A percentile compares a stretch with the other conserved stretches of the same genome.
phyloP scores from a whole-genome alignment of 1,140 invertebrate genomes.

The Bombus sylvicola region DNA sequence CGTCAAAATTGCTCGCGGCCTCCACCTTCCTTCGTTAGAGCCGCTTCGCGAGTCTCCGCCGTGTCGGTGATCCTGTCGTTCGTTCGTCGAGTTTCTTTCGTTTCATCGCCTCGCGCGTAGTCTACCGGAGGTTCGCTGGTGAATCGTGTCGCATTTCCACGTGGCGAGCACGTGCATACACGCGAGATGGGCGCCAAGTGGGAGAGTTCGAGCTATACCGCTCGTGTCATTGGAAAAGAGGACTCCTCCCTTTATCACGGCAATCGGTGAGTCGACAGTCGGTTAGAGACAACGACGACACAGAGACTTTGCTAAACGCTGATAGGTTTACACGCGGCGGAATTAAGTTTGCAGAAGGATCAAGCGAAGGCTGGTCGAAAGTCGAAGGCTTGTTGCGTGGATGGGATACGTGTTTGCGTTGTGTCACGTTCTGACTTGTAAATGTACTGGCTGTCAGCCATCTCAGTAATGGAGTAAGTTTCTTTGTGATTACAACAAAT shows the following conservation, averaged over 20 bases:
- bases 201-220: conserved; percentile 31
- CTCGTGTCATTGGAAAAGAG: conserved; percentile 25
- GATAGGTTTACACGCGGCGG: neutral
- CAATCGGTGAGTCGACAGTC: conserved; percentile 47
- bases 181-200: conserved; percentile 45
- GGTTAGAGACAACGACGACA: neutral
- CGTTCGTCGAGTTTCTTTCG: neutral
- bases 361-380: neutral
- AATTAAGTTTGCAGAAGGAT: neutral
- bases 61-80: neutral
- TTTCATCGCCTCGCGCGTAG: neutral
- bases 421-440: conserved; percentile 42
- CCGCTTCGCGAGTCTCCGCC: neutral
- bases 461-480: conserved; percentile 49
- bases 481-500: conserved; percentile 49
- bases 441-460: conserved; percentile 55
- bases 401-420: neutral
- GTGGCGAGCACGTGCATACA: conserved; percentile 52
- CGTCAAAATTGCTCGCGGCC: neutral
- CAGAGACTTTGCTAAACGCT: neutral
- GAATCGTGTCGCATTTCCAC: conserved; percentile 48
- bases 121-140: neutral
- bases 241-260: conserved; percentile 20
- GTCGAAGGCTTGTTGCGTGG: neutral
- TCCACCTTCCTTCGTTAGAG: neutral